phyloP scores from a whole-genome alignment of 2,888 invertebrate species.

The Mellilla xanthometata region DNA sequence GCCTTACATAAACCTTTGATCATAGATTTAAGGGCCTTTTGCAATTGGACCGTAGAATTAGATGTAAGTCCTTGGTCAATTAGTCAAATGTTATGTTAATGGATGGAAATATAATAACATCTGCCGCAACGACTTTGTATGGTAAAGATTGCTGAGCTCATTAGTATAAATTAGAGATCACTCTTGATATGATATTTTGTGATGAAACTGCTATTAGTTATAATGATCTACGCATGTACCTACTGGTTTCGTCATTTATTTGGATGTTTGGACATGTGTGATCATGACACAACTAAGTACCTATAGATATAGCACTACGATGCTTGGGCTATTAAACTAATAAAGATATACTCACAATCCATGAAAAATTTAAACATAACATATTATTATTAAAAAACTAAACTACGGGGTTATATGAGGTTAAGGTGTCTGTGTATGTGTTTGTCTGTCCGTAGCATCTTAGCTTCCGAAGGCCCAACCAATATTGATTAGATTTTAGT shows the following conservation, averaged over 20 bases:
- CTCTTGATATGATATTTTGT: constrained; percentile 9
- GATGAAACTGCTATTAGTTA: constrained; percentile 8
- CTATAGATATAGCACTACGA: no score
- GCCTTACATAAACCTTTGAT: constrained; percentile 35
- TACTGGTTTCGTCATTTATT: constrained; percentile 9
- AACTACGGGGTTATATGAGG: no score
- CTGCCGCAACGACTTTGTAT: constrained; percentile 26
- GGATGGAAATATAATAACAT: constrained; percentile 17
- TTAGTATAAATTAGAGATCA: constrained; percentile 19
- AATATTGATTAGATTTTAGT: no score
- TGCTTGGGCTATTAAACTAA: no score
- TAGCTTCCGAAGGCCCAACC: no score
- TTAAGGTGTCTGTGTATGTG: no score
- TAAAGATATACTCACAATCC: no score
- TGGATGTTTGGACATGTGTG: neutral
- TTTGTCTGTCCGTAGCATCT: no score
- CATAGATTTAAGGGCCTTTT: constrained; percentile 30
- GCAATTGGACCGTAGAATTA: constrained; percentile 20
- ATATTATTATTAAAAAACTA: no score
- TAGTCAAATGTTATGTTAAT: constrained; percentile 23
- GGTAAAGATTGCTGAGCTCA: constrained; percentile 8
- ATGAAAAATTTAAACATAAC: no score
- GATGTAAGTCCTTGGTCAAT: constrained; percentile 20
- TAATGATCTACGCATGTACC: constrained; percentile 3
- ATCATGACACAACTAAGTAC: no score